Conservation (phyloP, 2,888 invertebrate species). For the Antheraea yamamai region DNA sequence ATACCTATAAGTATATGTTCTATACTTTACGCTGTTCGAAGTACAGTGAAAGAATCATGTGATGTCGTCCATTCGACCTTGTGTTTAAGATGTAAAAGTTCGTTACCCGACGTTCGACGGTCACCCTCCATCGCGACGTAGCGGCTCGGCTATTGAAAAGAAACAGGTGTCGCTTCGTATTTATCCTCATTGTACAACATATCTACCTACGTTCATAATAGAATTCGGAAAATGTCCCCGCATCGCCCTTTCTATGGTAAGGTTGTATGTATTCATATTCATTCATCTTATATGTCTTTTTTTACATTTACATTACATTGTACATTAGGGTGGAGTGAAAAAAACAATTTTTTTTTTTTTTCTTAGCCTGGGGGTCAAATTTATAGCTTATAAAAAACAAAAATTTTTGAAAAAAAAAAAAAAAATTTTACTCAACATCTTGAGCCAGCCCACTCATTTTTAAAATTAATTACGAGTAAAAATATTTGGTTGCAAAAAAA, state of each 20-base stretch:
- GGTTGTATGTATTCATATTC: neutral
- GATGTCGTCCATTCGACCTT: constrained; percentile 17
- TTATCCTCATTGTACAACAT: neutral
- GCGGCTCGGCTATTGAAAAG: constrained; percentile 13
- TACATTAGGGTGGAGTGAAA: too few species aligned
- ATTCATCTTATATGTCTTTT: neutral
- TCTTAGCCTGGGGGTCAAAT: too few species aligned
- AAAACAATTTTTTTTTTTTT: too few species aligned
- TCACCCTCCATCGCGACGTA: constrained; percentile 15
- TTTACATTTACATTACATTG: too few species aligned
- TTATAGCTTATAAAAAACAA: too few species aligned
- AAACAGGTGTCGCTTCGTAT: constrained; percentile 19
- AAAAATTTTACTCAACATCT: too few species aligned
- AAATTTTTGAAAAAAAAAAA: too few species aligned
- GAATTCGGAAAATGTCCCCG: constrained; percentile 6
- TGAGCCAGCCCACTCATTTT: too few species aligned
- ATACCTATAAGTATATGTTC: too few species aligned
- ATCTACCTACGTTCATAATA: neutral
- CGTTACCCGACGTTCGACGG: constrained; percentile 21
- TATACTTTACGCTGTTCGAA: constrained; percentile 2
- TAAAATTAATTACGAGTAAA: too few species aligned
- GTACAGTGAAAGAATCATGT: neutral
- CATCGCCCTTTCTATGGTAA: neutral
- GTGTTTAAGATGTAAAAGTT: constrained; percentile 19
- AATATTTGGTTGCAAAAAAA: too few species aligned